A percentile compares a stretch with the other conserved stretches of the same genome.
Evolutionary conservation across 2,113 vertebrate genomes (phyloP).

Genomic region (Lophura nycthemera): DNA sequence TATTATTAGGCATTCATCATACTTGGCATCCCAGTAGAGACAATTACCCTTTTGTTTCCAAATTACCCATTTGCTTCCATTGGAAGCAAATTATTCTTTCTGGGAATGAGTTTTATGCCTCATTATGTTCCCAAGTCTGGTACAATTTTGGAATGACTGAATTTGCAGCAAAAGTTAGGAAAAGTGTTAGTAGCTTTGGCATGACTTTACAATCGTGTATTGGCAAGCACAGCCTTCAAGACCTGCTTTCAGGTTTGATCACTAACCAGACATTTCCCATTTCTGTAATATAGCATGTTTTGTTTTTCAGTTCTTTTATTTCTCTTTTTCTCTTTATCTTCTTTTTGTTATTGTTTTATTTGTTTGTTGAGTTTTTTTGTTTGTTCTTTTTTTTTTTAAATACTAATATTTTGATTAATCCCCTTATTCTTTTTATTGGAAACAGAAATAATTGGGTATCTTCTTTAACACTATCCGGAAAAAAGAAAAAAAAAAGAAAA

Average conservation of each 20-base stretch:
- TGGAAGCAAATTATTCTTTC: not conserved
- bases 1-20: slow-evolving; percentile 14
- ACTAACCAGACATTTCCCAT: not conserved
- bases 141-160: not conserved
- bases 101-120: not conserved
- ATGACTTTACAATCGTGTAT: not conserved
- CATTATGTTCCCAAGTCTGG: not conserved
- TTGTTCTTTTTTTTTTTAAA: not conserved
- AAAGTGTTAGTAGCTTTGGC: not conserved
- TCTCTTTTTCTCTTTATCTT: not conserved
- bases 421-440: not conserved
- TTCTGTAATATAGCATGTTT: not conserved
- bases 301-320: not conserved
- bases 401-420: not conserved
- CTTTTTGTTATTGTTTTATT: not conserved
- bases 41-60: slow-evolving; percentile 49
- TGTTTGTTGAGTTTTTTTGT: no score
- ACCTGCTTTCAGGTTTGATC: not conserved
- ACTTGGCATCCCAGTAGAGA: slow-evolving; percentile 29
- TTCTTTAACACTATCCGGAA: not conserved
- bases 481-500: no score
- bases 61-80: no score
- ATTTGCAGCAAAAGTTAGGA: not conserved
- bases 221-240: not conserved
- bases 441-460: not conserved